Evolutionary conservation across 1,140 invertebrate genomes (phyloP).

Genomic region (Tribolium castaneum): DNA sequence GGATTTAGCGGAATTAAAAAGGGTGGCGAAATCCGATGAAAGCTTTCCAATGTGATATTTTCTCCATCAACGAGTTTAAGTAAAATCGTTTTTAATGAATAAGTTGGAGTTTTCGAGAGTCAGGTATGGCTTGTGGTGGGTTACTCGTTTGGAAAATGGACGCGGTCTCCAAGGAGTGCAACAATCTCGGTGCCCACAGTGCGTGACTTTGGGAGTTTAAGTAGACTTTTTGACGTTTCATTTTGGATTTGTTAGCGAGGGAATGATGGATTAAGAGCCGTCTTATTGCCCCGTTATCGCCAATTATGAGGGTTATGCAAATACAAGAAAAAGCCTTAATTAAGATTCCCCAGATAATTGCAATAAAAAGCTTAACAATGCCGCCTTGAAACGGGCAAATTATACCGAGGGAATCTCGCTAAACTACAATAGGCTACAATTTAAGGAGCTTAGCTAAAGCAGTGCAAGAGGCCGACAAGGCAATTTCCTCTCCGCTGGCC

Average conservation of each 20-base stretch:
- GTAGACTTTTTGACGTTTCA: no score
- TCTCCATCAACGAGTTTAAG: conserved; percentile 37
- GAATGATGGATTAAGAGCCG: conserved; percentile 13
- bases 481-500: background rate
- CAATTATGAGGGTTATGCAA: conserved; percentile 46
- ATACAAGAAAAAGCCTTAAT: conserved; percentile 44
- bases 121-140: background rate
- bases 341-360: conserved; percentile 43
- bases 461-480: conserved; percentile 18
- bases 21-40: conserved; percentile 36
- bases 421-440: conserved; percentile 37
- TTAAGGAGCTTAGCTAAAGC: conserved; percentile 30
- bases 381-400: conserved; percentile 38
- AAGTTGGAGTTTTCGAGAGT: background rate
- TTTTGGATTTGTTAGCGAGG: no score
- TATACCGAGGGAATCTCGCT: conserved; percentile 23
- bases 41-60: conserved; percentile 38
- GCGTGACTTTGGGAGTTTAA: background rate
- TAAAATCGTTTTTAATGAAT: background rate
- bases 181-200: background rate
- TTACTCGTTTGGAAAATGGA: conserved; percentile 1
- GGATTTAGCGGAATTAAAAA: conserved; percentile 39
- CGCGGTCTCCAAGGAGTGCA: background rate
- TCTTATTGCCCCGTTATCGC: conserved; percentile 26
- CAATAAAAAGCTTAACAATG: conserved; percentile 44